These are phyloP conservation scores for Calameuta idolon DNA, from an alignment of 2,888 invertebrate genomes.

Conservation along the genomic window DNA sequence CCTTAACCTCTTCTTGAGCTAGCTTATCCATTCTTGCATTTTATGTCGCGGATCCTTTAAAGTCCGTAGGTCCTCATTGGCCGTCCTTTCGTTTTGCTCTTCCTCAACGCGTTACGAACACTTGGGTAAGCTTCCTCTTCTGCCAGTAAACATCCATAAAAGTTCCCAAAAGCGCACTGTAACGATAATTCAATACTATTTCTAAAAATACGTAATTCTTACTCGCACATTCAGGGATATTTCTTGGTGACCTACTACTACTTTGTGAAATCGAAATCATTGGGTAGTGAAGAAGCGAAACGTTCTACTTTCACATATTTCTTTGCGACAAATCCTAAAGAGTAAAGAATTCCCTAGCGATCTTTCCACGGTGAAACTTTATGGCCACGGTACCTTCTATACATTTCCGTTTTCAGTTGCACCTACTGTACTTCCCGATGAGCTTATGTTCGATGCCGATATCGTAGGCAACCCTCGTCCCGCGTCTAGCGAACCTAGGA, in stretches of 20 bases:
- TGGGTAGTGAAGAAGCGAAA: neutral
- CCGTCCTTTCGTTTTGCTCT: neutral
- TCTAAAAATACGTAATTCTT: neutral
- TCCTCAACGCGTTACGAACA: neutral
- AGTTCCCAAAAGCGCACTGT: neutral
- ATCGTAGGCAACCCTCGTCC: neutral
- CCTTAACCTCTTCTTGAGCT: neutral
- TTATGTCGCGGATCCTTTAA: conserved; percentile 34
- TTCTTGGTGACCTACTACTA: neutral
- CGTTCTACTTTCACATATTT: neutral
- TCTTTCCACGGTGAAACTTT: no score
- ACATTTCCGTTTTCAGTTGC: neutral
- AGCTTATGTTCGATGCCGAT: neutral
- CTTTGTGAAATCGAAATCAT: neutral
- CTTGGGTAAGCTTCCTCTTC: neutral
- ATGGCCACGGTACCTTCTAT: no score
- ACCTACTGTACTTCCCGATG: neutral
- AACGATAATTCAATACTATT: neutral
- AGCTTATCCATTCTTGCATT: conserved; percentile 43
- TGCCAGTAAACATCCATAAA: neutral
- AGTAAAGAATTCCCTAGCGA: no score
- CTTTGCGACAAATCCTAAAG: no score
- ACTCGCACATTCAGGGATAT: neutral
- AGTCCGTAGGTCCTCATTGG: neutral
- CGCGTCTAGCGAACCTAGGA: neutral